Conservation (phyloP, 2,113 vertebrate genomes). For the Bubo scandiacus region DNA sequence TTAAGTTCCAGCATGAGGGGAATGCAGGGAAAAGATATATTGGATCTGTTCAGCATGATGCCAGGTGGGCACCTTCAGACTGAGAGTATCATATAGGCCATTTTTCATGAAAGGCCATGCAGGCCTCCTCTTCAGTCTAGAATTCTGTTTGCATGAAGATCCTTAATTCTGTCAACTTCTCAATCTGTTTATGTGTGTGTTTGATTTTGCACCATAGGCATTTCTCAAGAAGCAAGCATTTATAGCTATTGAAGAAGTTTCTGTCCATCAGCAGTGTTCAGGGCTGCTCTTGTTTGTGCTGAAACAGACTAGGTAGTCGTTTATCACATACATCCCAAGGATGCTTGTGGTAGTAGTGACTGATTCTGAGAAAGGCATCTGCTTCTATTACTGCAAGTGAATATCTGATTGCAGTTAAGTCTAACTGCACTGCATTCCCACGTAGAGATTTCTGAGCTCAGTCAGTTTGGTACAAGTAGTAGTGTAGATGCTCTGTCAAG, state of each 20-base stretch:
- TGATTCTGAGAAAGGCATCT: not conserved
- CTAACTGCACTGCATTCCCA: not conserved
- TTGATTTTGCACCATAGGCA: not conserved
- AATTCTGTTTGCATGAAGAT: not conserved
- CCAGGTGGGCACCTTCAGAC: not conserved
- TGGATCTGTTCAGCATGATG: not conserved
- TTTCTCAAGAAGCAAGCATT: not conserved
- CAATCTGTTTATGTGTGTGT: no score
- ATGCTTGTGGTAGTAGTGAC: not conserved
- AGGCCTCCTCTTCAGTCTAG: not conserved
- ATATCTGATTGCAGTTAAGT: not conserved
- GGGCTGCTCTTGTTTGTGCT: not conserved
- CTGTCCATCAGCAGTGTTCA: not conserved
- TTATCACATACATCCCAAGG: not conserved
- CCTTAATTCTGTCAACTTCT: not conserved
- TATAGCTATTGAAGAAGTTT: not conserved
- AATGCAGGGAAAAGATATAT: not conserved
- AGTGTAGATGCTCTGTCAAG: not conserved
- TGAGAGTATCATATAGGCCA: not conserved
- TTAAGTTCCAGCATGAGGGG: not conserved
- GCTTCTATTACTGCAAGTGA: not conserved
- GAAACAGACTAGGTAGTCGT: not conserved
- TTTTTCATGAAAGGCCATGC: not conserved
- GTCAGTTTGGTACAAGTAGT: not conserved
- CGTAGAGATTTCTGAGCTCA: not conserved